phyloP scores from a whole-genome alignment of 2,113 vertebrate species.

The Prunella fulvescens region DNA sequence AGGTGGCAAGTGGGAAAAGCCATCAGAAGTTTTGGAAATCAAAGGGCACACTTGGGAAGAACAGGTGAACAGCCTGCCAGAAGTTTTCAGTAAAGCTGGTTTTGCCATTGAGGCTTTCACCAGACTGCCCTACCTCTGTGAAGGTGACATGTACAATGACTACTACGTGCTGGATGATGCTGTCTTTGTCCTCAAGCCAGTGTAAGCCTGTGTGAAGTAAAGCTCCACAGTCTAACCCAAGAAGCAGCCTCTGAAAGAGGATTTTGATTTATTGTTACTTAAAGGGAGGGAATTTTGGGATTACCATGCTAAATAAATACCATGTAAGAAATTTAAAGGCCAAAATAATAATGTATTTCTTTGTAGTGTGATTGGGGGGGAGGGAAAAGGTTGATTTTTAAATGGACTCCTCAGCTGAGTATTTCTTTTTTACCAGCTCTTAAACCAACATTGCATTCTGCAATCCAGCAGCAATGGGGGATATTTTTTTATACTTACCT shows the following conservation, averaged over 20 bases:
- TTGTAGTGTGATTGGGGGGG: constrained; percentile 65
- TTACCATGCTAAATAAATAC: constrained; percentile 53
- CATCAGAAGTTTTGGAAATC: constrained; percentile 84
- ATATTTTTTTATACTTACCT: constrained; percentile 77
- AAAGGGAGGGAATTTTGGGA: constrained; percentile 54
- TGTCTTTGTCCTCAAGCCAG: constrained; percentile 89
- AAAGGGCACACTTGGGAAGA: constrained; percentile 94
- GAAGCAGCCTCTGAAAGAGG: constrained; percentile 52
- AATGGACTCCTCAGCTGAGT: constrained; percentile 58
- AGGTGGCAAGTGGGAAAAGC: constrained; percentile 96
- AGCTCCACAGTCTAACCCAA: constrained; percentile 27
- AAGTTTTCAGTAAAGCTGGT: constrained; percentile 84
- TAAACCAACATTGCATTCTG: constrained; percentile 60
- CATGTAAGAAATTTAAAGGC: constrained; percentile 72
- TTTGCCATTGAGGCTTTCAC: constrained; percentile 93
- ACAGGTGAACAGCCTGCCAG: constrained; percentile 88
- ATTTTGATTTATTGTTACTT: constrained; percentile 4
- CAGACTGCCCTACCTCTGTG: constrained; percentile 94
- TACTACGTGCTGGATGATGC: constrained; percentile 95
- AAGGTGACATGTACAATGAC: constrained; percentile 97
- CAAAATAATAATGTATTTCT: constrained; percentile 81
- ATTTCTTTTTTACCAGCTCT: constrained; percentile 70
- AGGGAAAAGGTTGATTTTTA: constrained; percentile 45
- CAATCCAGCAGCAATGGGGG: constrained; percentile 57
- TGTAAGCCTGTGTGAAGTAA: constrained; percentile 49